A percentile compares a stretch with the other conserved stretches of the same genome.
Evolutionary conservation across 2,888 invertebrate species (phyloP).

Genomic region (Orchestes rusci): DNA sequence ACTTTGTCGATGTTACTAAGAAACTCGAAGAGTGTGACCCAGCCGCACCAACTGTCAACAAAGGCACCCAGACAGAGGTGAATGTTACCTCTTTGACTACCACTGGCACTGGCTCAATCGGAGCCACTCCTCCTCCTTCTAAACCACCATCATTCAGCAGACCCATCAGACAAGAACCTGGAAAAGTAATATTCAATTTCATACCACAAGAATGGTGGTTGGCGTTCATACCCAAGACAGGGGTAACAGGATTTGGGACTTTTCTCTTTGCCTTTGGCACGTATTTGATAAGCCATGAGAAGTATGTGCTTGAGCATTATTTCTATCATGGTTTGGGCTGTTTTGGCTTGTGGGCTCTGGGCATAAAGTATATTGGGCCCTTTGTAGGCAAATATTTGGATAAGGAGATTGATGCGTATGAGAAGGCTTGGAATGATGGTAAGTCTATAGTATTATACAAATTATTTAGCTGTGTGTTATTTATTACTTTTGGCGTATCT

Average conservation of each 20-base stretch:
- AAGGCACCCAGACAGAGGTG: too few species aligned
- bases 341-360: slow-evolving; percentile 52
- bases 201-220: slow-evolving; percentile 94
- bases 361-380: slow-evolving; percentile 65
- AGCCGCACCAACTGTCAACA: too few species aligned
- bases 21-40: too few species aligned
- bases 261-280: slow-evolving; percentile 74
- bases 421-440: slow-evolving; percentile 37
- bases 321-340: slow-evolving; percentile 74
- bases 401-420: slow-evolving; percentile 61
- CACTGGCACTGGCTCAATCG: too few species aligned
- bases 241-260: slow-evolving; percentile 81
- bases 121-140: too few species aligned
- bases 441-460: neutral
- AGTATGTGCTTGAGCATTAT: slow-evolving; percentile 89
- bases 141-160: too few species aligned
- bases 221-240: slow-evolving; percentile 91
- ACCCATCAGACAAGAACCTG: slow-evolving; percentile 55
- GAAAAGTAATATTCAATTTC: slow-evolving; percentile 73
- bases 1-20: too few species aligned
- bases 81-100: too few species aligned
- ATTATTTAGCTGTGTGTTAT: too few species aligned
- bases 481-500: too few species aligned
- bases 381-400: slow-evolving; percentile 58
- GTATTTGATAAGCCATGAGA: slow-evolving; percentile 87